A percentile compares a stretch with the other conserved stretches of the same genome.
Conservation (phyloP, 1,140 invertebrate species). For the Thrips palmi region DNA sequence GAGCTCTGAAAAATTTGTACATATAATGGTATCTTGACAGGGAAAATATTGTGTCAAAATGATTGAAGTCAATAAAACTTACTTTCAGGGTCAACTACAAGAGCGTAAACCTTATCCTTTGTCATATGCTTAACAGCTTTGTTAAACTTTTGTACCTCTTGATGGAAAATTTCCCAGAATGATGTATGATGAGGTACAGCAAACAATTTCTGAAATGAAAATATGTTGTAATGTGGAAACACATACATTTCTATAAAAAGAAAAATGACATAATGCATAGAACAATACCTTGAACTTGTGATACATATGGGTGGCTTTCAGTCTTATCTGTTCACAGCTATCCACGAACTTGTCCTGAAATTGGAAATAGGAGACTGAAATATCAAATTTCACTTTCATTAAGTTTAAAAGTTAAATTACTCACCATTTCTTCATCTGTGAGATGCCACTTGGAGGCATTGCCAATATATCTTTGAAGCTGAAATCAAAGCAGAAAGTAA, state of each 20-base stretch:
- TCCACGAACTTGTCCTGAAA: constrained; percentile 31
- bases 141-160: constrained; percentile 33
- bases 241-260: constrained; percentile 2
- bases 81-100: constrained; percentile 29
- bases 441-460: constrained; percentile 53
- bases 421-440: constrained; percentile 30
- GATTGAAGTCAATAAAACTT: too few species aligned
- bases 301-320: constrained; percentile 42
- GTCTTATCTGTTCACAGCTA: constrained; percentile 42
- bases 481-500: constrained; percentile 23
- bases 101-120: constrained; percentile 29
- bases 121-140: constrained; percentile 33
- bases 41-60: too few species aligned
- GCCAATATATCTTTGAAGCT: constrained; percentile 53
- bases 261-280: constrained; percentile 11
- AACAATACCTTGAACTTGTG: constrained; percentile 34
- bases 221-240: constrained; percentile 2
- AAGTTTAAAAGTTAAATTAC: too few species aligned
- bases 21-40: too few species aligned
- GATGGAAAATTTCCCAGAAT: constrained; percentile 37
- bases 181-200: constrained; percentile 26
- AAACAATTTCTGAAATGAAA: constrained; percentile 29
- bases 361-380: neutral
- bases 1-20: too few species aligned
- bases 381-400: constrained; percentile 1